These are phyloP conservation scores for Temnopleurus reevesii DNA, from an alignment of 53 echinoderm and acorn worm species.

Conservation along the genomic window DNA sequence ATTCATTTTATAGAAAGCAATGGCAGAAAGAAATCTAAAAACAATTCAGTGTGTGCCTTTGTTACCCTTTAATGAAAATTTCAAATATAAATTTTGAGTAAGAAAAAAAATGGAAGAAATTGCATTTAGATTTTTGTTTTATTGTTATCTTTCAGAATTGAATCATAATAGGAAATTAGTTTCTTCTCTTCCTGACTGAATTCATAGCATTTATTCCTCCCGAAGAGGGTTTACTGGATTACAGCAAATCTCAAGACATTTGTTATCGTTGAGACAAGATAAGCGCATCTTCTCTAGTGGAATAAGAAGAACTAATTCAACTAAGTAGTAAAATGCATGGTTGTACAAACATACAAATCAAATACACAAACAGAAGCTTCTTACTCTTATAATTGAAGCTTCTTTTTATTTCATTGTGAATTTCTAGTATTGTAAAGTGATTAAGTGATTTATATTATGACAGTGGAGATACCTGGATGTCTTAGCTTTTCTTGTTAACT, in stretches of 20 bases:
- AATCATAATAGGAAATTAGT: not conserved
- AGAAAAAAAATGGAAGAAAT: too few relatives aligned
- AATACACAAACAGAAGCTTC: conserved; percentile 6
- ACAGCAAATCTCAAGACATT: not conserved
- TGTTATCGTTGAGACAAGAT: conserved; percentile 10
- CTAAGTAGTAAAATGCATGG: conserved; percentile 58
- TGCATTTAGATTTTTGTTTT: too few relatives aligned
- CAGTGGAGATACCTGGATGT: not conserved
- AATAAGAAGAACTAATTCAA: conserved; percentile 24
- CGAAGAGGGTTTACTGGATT: conserved; percentile 8
- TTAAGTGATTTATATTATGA: not conserved
- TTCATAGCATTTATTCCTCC: not conserved
- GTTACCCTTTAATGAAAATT: too few relatives aligned
- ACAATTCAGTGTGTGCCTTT: too few relatives aligned
- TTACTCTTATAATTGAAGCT: not conserved
- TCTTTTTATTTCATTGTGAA: conserved; percentile 4
- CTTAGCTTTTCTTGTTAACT: conserved; percentile 4
- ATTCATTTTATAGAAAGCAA: too few relatives aligned
- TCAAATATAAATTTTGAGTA: too few relatives aligned
- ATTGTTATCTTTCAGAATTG: too few relatives aligned
- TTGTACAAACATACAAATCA: conserved; percentile 9
- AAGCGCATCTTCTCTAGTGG: conserved; percentile 7
- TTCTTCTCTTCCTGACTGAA: not conserved
- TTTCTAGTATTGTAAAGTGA: conserved; percentile 26
- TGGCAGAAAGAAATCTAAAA: too few relatives aligned